Percentiles rank a stretch among this genome's conserved stretches.
These are phyloP conservation scores for Mycetomoellerius zeteki DNA, from an alignment of 1,140 invertebrate genomes.

Conservation along the genomic window DNA sequence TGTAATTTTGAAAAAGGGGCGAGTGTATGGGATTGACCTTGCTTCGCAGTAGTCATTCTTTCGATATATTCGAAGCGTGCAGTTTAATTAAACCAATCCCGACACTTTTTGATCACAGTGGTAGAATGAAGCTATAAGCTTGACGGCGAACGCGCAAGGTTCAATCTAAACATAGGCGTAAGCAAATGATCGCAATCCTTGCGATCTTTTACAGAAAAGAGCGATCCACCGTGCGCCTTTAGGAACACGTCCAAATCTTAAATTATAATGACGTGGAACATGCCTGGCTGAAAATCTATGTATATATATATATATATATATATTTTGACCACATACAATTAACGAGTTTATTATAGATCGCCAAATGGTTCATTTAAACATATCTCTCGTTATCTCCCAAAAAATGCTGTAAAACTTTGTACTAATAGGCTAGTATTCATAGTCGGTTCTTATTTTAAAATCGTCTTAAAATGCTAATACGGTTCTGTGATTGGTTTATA, in stretches of 20 bases:
- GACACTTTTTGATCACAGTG: no score
- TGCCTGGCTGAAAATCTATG: slow-evolving; percentile 55
- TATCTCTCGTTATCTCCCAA: background rate
- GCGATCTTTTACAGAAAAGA: slow-evolving; percentile 37
- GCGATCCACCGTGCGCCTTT: background rate
- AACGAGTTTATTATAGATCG: slow-evolving; percentile 76
- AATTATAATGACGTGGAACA: slow-evolving; percentile 76
- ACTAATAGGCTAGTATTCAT: no score
- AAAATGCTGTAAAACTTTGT: background rate
- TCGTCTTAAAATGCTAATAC: no score
- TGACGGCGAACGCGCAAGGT: slow-evolving; percentile 18
- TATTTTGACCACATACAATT: slow-evolving; percentile 68
- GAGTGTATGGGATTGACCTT: no score
- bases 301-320: slow-evolving; percentile 27
- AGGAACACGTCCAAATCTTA: slow-evolving; percentile 70
- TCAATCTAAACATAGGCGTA: slow-evolving; percentile 46
- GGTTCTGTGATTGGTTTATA: no score
- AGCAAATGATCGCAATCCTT: slow-evolving; percentile 52
- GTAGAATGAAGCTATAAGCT: slow-evolving; percentile 10
- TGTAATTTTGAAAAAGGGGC: no score
- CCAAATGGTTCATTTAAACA: slow-evolving; percentile 22
- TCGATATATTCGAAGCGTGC: no score
- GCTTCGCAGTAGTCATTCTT: no score
- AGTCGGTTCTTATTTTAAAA: no score
- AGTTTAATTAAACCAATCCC: no score